Evolutionary conservation across 1,140 invertebrate genomes (phyloP).

Genomic region (Diachasmimorpha longicaudata): DNA sequence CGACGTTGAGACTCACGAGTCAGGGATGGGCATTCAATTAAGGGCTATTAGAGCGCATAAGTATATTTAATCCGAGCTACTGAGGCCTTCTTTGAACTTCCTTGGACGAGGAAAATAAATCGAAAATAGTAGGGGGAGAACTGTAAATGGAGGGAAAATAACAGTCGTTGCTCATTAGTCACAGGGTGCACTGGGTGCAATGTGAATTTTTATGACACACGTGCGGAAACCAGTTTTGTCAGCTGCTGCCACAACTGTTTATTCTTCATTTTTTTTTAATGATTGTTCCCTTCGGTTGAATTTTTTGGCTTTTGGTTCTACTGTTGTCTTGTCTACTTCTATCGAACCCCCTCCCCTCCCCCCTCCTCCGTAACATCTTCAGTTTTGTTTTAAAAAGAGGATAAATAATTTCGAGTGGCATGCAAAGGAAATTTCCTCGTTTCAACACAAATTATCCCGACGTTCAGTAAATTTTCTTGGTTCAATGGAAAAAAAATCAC

Average conservation of each 20-base stretch:
- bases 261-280: conserved; percentile 11
- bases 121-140: neutral
- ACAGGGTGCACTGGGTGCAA: conserved; percentile 15
- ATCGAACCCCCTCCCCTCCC: no score
- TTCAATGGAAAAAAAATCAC: no score
- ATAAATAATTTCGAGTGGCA: no score
- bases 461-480: no score
- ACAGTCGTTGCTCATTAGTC: conserved; percentile 43
- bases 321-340: no score
- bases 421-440: no score
- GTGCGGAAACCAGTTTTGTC: conserved; percentile 45
- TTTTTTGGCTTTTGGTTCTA: no score
- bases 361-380: no score
- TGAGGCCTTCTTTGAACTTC: conserved; percentile 42
- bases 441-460: no score
- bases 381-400: no score
- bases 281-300: neutral
- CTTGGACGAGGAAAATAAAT: conserved; percentile 31
- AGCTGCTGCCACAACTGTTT: conserved; percentile 19
- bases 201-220: conserved; percentile 43
- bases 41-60: conserved; percentile 43
- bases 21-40: conserved; percentile 43
- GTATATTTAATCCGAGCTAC: conserved; percentile 36
- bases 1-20: conserved; percentile 10
- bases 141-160: conserved; percentile 17